These are phyloP conservation scores for Drosophila colorata DNA, from an alignment of 2,888 invertebrate species.

Conservation along the genomic window DNA sequence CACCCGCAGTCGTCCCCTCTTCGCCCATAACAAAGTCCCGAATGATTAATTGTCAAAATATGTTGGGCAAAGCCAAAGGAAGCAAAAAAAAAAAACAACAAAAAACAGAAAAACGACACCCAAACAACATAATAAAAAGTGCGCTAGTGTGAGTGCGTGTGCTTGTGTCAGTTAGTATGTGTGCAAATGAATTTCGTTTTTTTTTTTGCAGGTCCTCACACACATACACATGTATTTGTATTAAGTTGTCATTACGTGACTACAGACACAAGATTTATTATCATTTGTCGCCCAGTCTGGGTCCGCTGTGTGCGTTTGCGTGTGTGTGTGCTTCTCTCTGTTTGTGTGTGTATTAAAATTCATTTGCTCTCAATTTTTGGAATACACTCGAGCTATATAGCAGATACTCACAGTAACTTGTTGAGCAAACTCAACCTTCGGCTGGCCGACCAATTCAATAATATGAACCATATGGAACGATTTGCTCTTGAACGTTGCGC, in stretches of 20 bases:
- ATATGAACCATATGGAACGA: conserved; percentile 93
- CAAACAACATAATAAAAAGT: conserved; percentile 77
- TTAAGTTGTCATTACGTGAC: conserved; percentile 84
- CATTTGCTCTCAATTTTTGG: conserved; percentile 50
- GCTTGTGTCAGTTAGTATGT: conserved; percentile 37
- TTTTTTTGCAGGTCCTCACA: conserved; percentile 28
- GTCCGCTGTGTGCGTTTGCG: conserved; percentile 4
- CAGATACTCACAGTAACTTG: conserved; percentile 90
- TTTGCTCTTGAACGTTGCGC: conserved; percentile 79
- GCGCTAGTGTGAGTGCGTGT: conserved; percentile 46
- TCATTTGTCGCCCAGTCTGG: conserved; percentile 58
- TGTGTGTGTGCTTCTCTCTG: conserved; percentile 8
- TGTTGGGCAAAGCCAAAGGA: conserved; percentile 63
- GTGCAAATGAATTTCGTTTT: conserved; percentile 51
- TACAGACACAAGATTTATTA: conserved; percentile 83
- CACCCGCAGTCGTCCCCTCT: not conserved
- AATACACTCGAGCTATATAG: conserved; percentile 17
- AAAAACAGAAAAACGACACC: conserved; percentile 30
- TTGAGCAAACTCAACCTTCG: conserved; percentile 91
- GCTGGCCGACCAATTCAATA: conserved; percentile 92
- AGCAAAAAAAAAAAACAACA: conserved; percentile 14
- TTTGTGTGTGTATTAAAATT: conserved; percentile 48
- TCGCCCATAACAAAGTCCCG: conserved; percentile 41
- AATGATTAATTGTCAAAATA: conserved; percentile 82
- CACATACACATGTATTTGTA: conserved; percentile 75